Base-by-base conservation (phyloP, 2,113 vertebrate genomes). In the Amphiprion percula region DNA sequence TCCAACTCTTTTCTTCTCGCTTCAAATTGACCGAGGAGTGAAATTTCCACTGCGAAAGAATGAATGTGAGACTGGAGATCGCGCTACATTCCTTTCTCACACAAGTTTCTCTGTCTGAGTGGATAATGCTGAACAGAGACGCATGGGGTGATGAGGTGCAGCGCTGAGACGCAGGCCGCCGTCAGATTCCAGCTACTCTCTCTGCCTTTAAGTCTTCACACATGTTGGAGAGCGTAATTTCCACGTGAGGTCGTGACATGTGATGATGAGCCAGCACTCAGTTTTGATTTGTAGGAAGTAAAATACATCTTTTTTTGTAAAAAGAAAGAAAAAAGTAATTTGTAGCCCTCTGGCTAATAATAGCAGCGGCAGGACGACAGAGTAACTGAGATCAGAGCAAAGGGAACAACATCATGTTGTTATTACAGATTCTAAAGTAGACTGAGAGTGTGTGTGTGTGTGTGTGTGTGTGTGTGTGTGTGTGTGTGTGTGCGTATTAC, bases 221-320 rank as follows among this genome's bases (percentile, higher is more conserved):
- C 85, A 84, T 67, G 83, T 74, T 68, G 58, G 68, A 86, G 17
- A 82, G 67, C 59, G 58, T 72, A 33, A 61, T 60, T 65, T 49
- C 64, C 89, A 92, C 62, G 82, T 92, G 92, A 94, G 70, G 66
- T 82, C 60, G 26, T 17, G 59, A 23, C 81, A 79, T 56, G 61
- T 46, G 56, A 64, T 24, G 46, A 79, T 0, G 53, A 75, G 63
- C 66, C 65, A 60, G 44, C 19, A 21, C 70, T 84, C 60, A 10
- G 50, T 19, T 67, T 76, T 79, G 56, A 76, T 77, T 77, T 53
- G 66, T 41, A 70, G 54, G 62, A 71, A 67, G 61, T 60, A 50
- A 64, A 77, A 58, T 24, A 1, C 3, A 52, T 21, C 2, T 65
- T 61, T 24, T 62, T 47, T 46, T 10, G 9, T 7, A 11, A 46